Evolutionary conservation across 2,888 invertebrate genomes (phyloP), one percentile per base, ranked within the genome.

Genomic region (Troides oblongomaculatus): DNA sequence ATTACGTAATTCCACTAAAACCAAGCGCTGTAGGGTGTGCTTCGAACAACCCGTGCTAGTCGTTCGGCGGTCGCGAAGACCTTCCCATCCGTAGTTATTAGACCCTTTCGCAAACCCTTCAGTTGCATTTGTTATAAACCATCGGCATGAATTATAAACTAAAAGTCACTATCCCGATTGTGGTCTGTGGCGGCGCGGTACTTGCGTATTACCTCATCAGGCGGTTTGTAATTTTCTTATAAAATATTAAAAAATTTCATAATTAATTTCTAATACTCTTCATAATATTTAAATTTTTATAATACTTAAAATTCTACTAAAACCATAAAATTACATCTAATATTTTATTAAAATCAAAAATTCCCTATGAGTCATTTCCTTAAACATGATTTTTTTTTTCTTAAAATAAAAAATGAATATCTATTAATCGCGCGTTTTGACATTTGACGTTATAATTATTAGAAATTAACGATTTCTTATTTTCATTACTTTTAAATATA

Each of bases 181-280:
- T 92, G 79, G 92, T 92, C 84, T 92, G 92, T 84, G 92, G 92
- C 82, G 91, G 92, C 75, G 92, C 92, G 75, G 92, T 92, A 79
- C 87, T 92, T 77, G 90, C 89, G 73, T 92, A 90, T 90, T 92
- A 92, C 88, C 89, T 92, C 90, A 92, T 92, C 84, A 87, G 89
- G 87, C 90, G 92, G 92, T 92, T 89, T 79, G 92, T 92, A 90
- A 78, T 75, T 75, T 79, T 79, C 70, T 69, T 61, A 62, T 69
- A 72, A 65, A 62, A 58, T 57, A 63, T 46, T 60, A n/a, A 17
- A 36, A 70, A 62, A 60, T 62, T 18, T 18, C 2, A 1, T 50
- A 50, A 2, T 2, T 10, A 39, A 17, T 50, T 50, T 50, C 18
- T 14, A 14, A 46, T 8, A 46, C 14, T 46, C 14, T 46, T 14